phyloP scores from a whole-genome alignment of 1,140 invertebrate genomes.

The Harpegnathos saltator region DNA sequence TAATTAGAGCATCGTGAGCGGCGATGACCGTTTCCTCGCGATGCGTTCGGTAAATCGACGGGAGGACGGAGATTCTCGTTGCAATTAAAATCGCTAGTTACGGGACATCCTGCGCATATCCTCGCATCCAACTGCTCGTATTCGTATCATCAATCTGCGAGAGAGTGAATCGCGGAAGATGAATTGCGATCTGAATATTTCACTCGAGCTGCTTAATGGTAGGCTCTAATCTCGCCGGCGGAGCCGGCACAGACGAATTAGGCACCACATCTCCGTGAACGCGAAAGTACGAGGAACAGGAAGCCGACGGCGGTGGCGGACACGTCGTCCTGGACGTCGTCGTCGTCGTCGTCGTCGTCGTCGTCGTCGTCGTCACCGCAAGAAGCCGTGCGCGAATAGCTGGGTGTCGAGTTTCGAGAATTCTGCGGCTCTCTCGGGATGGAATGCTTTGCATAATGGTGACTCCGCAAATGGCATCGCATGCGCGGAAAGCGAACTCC shows the following conservation, averaged over 20 bases:
- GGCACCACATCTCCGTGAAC: neutral
- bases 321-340: neutral
- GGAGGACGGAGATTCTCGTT: too few species aligned
- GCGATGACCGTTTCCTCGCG: too few species aligned
- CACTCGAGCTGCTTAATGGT: neutral
- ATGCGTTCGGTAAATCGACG: too few species aligned
- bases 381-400: slow-evolving; percentile 75
- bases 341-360: neutral
- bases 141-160: too few species aligned
- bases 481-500: slow-evolving; percentile 72
- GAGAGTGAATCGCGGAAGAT: neutral
- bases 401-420: slow-evolving; percentile 80
- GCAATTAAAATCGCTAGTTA: too few species aligned
- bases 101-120: too few species aligned
- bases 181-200: neutral
- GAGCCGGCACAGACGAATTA: neutral
- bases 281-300: neutral
- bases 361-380: slow-evolving; percentile 28
- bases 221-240: neutral
- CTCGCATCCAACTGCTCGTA: too few species aligned
- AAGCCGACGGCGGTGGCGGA: slow-evolving; percentile 1
- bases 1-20: too few species aligned
- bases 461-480: slow-evolving; percentile 78
- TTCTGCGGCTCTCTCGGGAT: slow-evolving; percentile 77
- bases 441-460: slow-evolving; percentile 83